These are phyloP conservation scores for Idaea aversata DNA, from an alignment of 2,888 invertebrate species.

Conservation along the genomic window DNA sequence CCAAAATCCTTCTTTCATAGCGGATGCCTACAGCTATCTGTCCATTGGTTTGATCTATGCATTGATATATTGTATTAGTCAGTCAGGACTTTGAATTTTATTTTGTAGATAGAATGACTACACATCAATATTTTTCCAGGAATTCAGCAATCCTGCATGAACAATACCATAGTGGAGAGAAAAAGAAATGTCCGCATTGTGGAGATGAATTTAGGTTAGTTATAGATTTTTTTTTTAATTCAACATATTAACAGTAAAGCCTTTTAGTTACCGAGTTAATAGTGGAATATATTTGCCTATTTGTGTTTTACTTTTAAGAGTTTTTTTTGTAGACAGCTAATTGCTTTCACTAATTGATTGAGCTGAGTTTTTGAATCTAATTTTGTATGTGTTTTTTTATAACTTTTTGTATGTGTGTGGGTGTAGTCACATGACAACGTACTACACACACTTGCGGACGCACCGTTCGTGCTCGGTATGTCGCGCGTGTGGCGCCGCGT, in stretches of 20 bases:
- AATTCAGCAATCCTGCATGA: conserved; percentile 62
- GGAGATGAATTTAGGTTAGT: conserved; percentile 62
- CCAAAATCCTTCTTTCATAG: too few species aligned
- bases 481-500: conserved; percentile 60
- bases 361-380: too few species aligned
- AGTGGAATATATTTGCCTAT: too few species aligned
- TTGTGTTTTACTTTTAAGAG: too few species aligned
- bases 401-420: conserved; percentile 8
- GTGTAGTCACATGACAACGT: conserved; percentile 59
- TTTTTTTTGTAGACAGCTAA: too few species aligned
- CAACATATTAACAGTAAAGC: too few species aligned
- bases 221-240: neutral
- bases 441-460: conserved; percentile 68
- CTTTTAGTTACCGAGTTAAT: too few species aligned
- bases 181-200: conserved; percentile 58
- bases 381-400: too few species aligned
- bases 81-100: too few species aligned
- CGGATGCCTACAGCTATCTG: neutral
- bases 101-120: too few species aligned
- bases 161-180: conserved; percentile 61
- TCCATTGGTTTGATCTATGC: neutral
- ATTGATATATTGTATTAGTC: neutral
- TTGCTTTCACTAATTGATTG: too few species aligned
- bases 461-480: conserved; percentile 64
- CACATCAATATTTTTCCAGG: conserved; percentile 40